Evolutionary conservation across 2,888 invertebrate species (phyloP).

Genomic region (Rhogogaster chlorosoma): DNA sequence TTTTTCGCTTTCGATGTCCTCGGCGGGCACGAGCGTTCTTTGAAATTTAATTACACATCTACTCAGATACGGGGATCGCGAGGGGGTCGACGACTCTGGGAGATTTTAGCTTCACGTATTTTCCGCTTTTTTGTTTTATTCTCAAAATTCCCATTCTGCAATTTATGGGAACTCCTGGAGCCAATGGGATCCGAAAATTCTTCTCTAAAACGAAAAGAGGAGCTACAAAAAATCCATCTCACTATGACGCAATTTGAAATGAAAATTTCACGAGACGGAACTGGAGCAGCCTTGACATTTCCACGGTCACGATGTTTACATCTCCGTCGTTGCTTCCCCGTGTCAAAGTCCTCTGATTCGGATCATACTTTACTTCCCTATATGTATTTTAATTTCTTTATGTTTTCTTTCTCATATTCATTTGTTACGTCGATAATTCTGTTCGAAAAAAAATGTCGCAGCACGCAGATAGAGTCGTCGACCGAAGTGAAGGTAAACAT

Average conservation of each 20-base stretch:
- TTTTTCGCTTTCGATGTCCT: neutral
- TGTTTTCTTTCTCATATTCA: neutral
- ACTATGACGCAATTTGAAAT: neutral
- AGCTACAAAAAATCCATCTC: neutral
- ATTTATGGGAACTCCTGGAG: too few relatives aligned
- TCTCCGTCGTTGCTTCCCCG: neutral
- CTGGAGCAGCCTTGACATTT: constrained; percentile 28
- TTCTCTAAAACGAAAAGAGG: neutral
- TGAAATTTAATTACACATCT: neutral
- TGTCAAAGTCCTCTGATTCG: neutral
- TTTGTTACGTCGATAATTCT: neutral
- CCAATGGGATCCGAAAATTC: neutral
- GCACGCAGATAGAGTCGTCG: neutral
- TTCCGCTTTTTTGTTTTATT: neutral
- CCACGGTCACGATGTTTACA: constrained; percentile 31
- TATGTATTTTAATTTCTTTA: neutral
- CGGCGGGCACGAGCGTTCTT: neutral
- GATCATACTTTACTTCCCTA: neutral
- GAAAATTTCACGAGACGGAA: neutral
- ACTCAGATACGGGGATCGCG: neutral
- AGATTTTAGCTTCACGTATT: neutral
- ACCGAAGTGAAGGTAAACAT: neutral
- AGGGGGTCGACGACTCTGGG: neutral
- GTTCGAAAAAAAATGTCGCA: neutral
- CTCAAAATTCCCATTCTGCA: too few relatives aligned